phyloP scores from a whole-genome alignment of 2,888 invertebrate species.

The Cosmia trapezina region DNA sequence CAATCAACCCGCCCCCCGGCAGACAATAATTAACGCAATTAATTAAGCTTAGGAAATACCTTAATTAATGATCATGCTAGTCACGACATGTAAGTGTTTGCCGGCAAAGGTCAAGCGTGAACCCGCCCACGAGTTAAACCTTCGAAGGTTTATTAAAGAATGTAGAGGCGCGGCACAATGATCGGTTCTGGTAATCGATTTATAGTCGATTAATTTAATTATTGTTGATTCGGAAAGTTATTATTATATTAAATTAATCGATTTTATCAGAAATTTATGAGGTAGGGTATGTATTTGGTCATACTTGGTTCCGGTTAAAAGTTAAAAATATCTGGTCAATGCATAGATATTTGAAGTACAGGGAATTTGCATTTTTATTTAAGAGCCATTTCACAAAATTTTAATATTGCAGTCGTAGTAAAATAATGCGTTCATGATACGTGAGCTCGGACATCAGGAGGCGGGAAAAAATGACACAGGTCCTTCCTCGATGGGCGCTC shows the following conservation, averaged over 20 bases:
- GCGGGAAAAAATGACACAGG: too few species aligned
- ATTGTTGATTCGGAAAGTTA: conserved; percentile 50
- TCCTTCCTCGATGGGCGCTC: too few species aligned
- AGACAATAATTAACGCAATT: conserved; percentile 80
- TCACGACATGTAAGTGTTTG: conserved; percentile 78
- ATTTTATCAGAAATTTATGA: conserved; percentile 34
- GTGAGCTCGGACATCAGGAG: too few species aligned
- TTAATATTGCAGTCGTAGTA: too few species aligned
- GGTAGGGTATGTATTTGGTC: background rate
- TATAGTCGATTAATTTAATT: conserved; percentile 56
- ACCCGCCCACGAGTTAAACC: conserved; percentile 66
- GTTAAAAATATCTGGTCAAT: background rate
- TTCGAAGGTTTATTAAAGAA: conserved; percentile 61
- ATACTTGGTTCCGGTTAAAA: conserved; percentile 1
- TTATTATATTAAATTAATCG: conserved; percentile 47
- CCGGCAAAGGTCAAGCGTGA: conserved; percentile 74
- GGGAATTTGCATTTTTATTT: background rate
- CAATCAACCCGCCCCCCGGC: conserved; percentile 67
- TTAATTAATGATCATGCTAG: conserved; percentile 77
- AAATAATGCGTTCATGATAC: too few species aligned
- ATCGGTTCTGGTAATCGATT: conserved; percentile 59
- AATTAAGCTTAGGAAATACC: conserved; percentile 79
- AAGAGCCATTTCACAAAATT: too few species aligned
- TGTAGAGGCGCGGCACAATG: conserved; percentile 53
- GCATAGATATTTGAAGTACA: background rate